phyloP scores from a whole-genome alignment of 2,888 invertebrate species.

The Rugalucina vietnamica region DNA sequence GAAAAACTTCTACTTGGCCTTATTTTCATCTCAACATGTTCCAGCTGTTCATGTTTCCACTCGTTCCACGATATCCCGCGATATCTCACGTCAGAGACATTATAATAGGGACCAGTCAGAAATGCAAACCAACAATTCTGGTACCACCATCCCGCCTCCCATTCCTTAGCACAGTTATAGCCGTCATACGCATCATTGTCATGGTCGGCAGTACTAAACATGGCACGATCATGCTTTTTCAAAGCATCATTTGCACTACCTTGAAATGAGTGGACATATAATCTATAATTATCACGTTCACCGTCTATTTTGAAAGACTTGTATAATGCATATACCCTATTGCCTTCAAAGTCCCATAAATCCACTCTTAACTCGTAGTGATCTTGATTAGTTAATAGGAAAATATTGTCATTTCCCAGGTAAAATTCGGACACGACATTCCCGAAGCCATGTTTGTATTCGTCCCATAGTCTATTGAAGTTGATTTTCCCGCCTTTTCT shows the following conservation, averaged over 20 bases:
- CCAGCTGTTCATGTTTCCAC: conserved; percentile 82
- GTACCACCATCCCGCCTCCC: conserved; percentile 98
- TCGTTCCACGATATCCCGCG: conserved; percentile 82
- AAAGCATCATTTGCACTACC: conserved; percentile 95
- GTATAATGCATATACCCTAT: conserved; percentile 80
- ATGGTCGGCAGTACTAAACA: conserved; percentile 94
- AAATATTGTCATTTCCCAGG: conserved; percentile 82
- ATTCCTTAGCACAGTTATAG: conserved; percentile 95
- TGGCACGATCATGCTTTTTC: conserved; percentile 95
- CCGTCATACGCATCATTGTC: conserved; percentile 92
- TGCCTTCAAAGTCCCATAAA: conserved; percentile 82
- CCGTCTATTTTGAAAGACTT: conserved; percentile 80
- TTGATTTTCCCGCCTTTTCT: conserved; percentile 72
- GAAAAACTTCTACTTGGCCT: conserved; percentile 69
- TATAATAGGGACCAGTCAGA: conserved; percentile 94
- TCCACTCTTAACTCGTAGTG: conserved; percentile 80
- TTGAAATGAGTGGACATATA: conserved; percentile 76
- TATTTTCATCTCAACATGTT: conserved; percentile 83
- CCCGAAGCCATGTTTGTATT: conserved; percentile 81
- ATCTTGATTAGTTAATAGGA: conserved; percentile 80
- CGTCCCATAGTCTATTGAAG: conserved; percentile 79
- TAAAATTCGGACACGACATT: conserved; percentile 80
- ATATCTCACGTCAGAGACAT: conserved; percentile 76
- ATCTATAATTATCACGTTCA: conserved; percentile 79
- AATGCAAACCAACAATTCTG: conserved; percentile 97